phyloP scores from a whole-genome alignment of 35 echinoderm and acorn worm genomes.

The Patiria miniata region DNA sequence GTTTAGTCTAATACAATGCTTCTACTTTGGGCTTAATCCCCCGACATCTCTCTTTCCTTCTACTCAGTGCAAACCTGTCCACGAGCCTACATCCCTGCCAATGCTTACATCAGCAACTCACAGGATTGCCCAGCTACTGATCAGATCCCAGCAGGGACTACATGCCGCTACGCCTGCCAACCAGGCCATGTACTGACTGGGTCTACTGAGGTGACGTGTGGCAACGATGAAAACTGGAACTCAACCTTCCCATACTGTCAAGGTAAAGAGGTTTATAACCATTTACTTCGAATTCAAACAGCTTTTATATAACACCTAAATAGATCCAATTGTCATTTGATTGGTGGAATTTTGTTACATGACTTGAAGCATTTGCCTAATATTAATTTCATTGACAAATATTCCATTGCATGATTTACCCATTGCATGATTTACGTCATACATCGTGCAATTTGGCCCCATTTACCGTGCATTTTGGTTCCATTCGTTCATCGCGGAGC shows the following conservation, averaged over 20 bases:
- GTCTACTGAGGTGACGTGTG: constrained; percentile 26
- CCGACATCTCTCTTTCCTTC: neutral
- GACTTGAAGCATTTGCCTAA: neutral
- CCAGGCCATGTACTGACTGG: constrained; percentile 40
- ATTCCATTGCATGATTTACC: neutral
- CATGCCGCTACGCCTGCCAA: constrained; percentile 36
- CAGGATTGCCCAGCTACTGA: constrained; percentile 22
- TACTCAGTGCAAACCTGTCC: constrained; percentile 2
- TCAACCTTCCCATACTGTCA: constrained; percentile 29
- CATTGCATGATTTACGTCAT: too few species aligned
- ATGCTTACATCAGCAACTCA: constrained; percentile 15
- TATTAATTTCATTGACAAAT: neutral
- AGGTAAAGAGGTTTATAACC: constrained; percentile 19
- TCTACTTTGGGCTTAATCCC: too few species aligned
- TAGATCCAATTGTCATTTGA: neutral
- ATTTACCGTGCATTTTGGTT: too few species aligned
- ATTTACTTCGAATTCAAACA: too few species aligned
- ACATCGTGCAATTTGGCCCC: too few species aligned
- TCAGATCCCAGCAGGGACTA: constrained; percentile 25
- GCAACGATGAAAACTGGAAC: constrained; percentile 34
- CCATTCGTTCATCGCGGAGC: too few species aligned
- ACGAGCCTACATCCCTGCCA: neutral
- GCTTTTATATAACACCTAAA: neutral
- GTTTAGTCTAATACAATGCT: too few species aligned
- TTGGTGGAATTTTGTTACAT: neutral